These are phyloP conservation scores for Peromyscus eremicus DNA, from an alignment of 2,797 vertebrate species.

Conservation along the genomic window DNA sequence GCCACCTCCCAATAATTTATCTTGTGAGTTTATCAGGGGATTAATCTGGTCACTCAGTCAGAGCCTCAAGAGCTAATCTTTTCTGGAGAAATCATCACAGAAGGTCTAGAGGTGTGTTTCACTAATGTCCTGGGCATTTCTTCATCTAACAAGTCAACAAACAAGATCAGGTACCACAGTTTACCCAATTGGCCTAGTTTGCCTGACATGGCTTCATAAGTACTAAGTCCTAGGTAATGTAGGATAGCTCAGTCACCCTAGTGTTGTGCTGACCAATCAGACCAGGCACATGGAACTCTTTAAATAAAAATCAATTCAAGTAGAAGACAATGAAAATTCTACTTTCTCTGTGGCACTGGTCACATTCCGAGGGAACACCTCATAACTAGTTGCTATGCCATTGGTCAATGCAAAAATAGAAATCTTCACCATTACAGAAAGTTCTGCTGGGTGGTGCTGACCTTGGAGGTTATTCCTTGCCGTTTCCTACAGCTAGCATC, in stretches of 20 bases:
- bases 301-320: neutral
- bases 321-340: neutral
- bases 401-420: neutral
- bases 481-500: neutral
- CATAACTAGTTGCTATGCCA: neutral
- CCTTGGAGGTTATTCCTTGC: constrained; percentile 16
- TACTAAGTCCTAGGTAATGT: neutral
- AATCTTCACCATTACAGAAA: neutral
- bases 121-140: neutral
- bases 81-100: neutral
- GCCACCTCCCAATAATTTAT: neutral
- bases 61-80: neutral
- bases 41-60: neutral
- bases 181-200: neutral
- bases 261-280: neutral
- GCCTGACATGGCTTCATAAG: neutral
- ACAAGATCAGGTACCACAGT: neutral
- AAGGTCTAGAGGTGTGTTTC: neutral
- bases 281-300: neutral
- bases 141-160: neutral
- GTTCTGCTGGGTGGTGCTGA: constrained; percentile 11
- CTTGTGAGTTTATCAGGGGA: neutral
- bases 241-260: neutral
- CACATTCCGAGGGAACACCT: neutral
- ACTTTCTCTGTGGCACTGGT: neutral